phyloP scores from a whole-genome alignment of 2,113 vertebrate genomes.

The Myotis davidii region DNA sequence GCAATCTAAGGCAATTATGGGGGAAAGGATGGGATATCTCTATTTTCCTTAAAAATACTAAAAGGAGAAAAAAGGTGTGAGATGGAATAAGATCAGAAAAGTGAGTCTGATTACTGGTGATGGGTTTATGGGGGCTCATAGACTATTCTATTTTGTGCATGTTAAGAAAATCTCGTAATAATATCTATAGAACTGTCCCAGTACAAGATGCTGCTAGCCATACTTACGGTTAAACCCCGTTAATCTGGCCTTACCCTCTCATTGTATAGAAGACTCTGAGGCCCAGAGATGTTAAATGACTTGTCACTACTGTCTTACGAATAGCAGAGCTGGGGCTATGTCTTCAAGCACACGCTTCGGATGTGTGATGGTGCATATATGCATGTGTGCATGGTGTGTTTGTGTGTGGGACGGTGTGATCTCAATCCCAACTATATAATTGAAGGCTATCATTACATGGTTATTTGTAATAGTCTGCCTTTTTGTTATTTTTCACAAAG shows the following conservation, averaged over 20 bases:
- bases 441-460: background rate
- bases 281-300: background rate
- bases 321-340: background rate
- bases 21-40: background rate
- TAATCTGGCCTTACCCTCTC: background rate
- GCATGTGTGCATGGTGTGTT: fast-evolving
- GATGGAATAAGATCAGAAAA: background rate
- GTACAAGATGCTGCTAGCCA: background rate
- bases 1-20: background rate
- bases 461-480: conserved; percentile 20
- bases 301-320: background rate
- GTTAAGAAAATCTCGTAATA: background rate
- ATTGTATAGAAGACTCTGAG: conserved; percentile 18
- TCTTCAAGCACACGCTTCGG: background rate
- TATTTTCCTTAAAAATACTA: background rate
- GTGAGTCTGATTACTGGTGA: background rate
- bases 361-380: background rate
- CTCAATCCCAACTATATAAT: background rate
- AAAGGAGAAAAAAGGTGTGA: background rate
- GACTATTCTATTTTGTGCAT: background rate
- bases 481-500: conserved; percentile 30
- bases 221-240: background rate
- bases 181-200: background rate
- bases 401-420: background rate
- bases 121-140: background rate